Evolutionary conservation across 1,140 invertebrate genomes (phyloP).

Genomic region (Oncopeltus fasciatus): DNA sequence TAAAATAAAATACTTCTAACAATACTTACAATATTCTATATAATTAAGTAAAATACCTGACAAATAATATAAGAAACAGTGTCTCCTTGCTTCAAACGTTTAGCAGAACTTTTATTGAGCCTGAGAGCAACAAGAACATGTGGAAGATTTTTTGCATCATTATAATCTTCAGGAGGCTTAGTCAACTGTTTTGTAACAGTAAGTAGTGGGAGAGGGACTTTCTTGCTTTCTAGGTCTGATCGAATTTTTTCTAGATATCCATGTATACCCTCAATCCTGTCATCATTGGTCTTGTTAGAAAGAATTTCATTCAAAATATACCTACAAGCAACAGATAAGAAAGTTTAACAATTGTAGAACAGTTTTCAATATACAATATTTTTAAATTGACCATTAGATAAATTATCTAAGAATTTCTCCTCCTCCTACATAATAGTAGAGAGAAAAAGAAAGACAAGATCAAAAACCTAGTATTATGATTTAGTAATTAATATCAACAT

Average conservation of each 20-base stretch:
- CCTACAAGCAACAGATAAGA: not conserved
- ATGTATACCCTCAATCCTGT: slow-evolving; percentile 73
- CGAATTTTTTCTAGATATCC: slow-evolving; percentile 47
- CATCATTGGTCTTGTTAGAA: slow-evolving; percentile 59
- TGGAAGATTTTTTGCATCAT: slow-evolving; percentile 65
- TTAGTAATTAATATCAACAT: too few species aligned
- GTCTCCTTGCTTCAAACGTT: slow-evolving; percentile 81
- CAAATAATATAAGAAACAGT: slow-evolving; percentile 94
- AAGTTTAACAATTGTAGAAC: not conserved
- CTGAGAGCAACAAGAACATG: slow-evolving; percentile 88
- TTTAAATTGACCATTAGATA: too few species aligned
- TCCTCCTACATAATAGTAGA: too few species aligned
- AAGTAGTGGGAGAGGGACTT: slow-evolving; percentile 60
- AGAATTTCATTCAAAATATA: slow-evolving; percentile 69
- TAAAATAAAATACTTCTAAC: not conserved
- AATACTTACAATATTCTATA: too few species aligned
- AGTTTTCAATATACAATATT: not conserved
- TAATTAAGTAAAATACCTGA: slow-evolving; percentile 48
- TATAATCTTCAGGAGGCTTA: slow-evolving; percentile 86
- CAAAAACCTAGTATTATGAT: too few species aligned
- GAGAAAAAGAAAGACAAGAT: too few species aligned
- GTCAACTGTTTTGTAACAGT: slow-evolving; percentile 92
- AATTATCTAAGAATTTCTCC: too few species aligned
- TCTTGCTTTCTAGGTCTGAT: slow-evolving; percentile 45
- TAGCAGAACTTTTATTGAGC: slow-evolving; percentile 61